Evolutionary conservation across 2,797 vertebrate species (phyloP).

Genomic region (Hapalemur alaotrensis): DNA sequence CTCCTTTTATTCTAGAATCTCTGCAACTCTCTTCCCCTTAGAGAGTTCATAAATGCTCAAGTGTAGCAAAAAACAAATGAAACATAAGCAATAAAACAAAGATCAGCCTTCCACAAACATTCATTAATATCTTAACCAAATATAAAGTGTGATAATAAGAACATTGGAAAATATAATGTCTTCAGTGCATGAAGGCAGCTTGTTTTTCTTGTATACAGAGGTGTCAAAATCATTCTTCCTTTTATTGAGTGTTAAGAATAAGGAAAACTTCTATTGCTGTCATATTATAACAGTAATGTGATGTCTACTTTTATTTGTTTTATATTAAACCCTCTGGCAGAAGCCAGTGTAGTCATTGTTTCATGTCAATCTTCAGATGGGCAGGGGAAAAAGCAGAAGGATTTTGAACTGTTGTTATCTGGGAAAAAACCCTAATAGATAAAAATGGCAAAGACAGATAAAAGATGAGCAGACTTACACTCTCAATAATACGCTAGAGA

Average conservation of each 20-base stretch:
- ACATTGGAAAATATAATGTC: background rate
- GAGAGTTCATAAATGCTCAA: background rate
- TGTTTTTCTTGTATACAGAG: background rate
- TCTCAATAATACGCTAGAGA: constrained; percentile 15
- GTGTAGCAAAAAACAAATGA: background rate
- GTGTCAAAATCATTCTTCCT: background rate
- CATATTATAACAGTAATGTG: constrained; percentile 57
- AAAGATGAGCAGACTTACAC: constrained; percentile 45
- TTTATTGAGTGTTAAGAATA: constrained; percentile 23
- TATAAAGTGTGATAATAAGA: constrained; percentile 9
- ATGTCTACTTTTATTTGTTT: constrained; percentile 71
- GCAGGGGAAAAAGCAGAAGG: background rate
- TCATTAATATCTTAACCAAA: constrained; percentile 43
- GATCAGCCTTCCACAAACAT: background rate
- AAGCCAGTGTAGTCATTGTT: constrained; percentile 45
- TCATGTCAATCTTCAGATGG: constrained; percentile 60
- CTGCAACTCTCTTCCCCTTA: background rate
- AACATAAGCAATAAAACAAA: constrained; percentile 44
- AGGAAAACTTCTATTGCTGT: constrained; percentile 13
- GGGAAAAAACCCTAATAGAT: constrained; percentile 45
- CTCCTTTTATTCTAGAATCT: background rate
- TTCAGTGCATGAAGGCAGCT: constrained; percentile 1
- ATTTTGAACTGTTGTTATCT: constrained; percentile 17
- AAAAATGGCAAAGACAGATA: constrained; percentile 42
- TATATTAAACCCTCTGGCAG: constrained; percentile 71